These are phyloP conservation scores for Hylomyscus alleni DNA, from an alignment of 2,797 vertebrate species.

Conservation along the genomic window DNA sequence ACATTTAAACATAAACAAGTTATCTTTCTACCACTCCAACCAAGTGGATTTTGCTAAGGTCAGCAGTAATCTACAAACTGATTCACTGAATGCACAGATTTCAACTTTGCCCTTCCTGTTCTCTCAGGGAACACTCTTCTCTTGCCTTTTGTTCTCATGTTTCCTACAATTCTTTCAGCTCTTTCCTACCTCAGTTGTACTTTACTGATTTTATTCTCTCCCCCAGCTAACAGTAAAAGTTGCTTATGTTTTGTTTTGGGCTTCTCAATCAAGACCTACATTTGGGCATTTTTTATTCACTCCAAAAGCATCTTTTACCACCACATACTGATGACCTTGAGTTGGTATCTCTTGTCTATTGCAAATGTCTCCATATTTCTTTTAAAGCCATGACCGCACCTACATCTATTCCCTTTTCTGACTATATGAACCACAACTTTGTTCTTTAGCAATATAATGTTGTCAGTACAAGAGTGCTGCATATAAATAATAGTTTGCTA, in stretches of 20 bases:
- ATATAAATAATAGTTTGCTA: not conserved
- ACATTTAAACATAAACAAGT: not conserved
- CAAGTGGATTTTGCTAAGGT: conserved; percentile 6
- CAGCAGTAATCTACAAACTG: conserved; percentile 15
- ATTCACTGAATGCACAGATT: not conserved
- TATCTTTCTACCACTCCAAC: not conserved
- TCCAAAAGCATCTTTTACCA: conserved; percentile 3
- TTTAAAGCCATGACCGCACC: not conserved
- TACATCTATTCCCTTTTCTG: not conserved
- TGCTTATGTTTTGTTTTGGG: not conserved
- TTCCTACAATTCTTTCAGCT: not conserved
- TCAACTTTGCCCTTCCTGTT: not conserved
- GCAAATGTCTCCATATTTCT: not conserved
- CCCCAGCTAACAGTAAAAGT: conserved; percentile 21
- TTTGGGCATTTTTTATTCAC: not conserved
- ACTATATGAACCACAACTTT: conserved; percentile 19
- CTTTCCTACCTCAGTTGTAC: not conserved
- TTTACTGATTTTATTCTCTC: conserved; percentile 41
- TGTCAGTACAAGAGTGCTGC: not conserved
- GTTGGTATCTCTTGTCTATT: not conserved
- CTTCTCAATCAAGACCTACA: not conserved
- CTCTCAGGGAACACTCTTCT: not conserved
- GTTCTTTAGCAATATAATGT: not conserved
- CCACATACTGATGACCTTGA: not conserved
- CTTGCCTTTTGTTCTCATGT: not conserved